Evolutionary conservation across 2,888 invertebrate species (phyloP).

Genomic region (Erebia aethiops): DNA sequence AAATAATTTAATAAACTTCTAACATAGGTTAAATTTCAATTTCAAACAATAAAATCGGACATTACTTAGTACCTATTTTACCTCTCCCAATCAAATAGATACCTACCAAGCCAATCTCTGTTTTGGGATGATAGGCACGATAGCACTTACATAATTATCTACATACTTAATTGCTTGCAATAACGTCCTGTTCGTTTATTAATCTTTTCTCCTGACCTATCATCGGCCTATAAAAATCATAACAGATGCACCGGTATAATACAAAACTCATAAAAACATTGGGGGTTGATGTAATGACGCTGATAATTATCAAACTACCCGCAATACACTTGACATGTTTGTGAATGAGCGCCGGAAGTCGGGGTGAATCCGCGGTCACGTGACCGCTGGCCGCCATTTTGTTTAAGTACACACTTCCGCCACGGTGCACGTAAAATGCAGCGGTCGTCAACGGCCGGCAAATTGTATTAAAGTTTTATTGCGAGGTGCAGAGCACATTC

Average conservation of each 20-base stretch:
- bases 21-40: too few relatives aligned
- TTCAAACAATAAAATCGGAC: too few relatives aligned
- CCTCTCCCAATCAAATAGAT: too few relatives aligned
- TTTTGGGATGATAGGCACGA: too few relatives aligned
- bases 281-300: slow-evolving; percentile 59
- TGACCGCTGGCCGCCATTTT: slow-evolving; percentile 76
- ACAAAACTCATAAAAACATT: slow-evolving; percentile 59
- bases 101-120: too few relatives aligned
- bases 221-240: slow-evolving; percentile 51
- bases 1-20: too few relatives aligned
- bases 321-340: slow-evolving; percentile 77
- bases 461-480: slow-evolving; percentile 51
- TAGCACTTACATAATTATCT: too few relatives aligned
- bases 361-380: slow-evolving; percentile 80
- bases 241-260: slow-evolving; percentile 68
- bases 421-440: slow-evolving; percentile 55
- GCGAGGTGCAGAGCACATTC: slow-evolving; percentile 46
- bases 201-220: neutral
- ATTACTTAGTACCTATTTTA: too few relatives aligned
- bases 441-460: slow-evolving; percentile 61
- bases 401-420: slow-evolving; percentile 77
- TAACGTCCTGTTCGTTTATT: neutral
- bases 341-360: slow-evolving; percentile 71
- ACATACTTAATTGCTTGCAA: neutral
- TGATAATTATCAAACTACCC: slow-evolving; percentile 76